Conservation (phyloP, 2,888 invertebrate species). For the Andrena praecox region DNA sequence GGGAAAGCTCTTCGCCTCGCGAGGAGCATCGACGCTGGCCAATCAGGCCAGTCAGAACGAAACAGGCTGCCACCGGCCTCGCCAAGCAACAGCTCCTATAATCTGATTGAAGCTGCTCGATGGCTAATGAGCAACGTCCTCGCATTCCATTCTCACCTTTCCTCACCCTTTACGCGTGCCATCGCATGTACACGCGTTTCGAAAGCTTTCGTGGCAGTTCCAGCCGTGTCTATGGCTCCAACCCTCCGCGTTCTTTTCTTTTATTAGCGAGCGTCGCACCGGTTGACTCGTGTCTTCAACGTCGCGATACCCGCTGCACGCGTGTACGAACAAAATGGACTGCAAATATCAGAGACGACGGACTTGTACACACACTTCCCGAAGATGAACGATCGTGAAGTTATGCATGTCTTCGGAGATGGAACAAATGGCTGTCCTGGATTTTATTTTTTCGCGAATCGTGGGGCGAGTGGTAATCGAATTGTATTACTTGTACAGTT, state of each 20-base stretch:
- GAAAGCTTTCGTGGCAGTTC: slow-evolving; percentile 47
- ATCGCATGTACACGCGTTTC: slow-evolving; percentile 60
- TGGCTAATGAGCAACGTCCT: slow-evolving; percentile 79
- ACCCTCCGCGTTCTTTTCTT: slow-evolving; percentile 5
- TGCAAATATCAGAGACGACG: slow-evolving; percentile 27
- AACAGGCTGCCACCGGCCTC: slow-evolving; percentile 65
- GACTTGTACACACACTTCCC: slow-evolving; percentile 13
- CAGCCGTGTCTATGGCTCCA: neutral
- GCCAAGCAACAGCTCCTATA: slow-evolving; percentile 67
- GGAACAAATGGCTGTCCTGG: slow-evolving; percentile 19
- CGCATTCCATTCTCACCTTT: slow-evolving; percentile 78
- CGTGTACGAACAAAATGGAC: slow-evolving; percentile 58
- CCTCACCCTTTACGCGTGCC: slow-evolving; percentile 71
- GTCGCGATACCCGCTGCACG: slow-evolving; percentile 44
- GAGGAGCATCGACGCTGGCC: slow-evolving; percentile 50
- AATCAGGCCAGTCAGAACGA: slow-evolving; percentile 55
- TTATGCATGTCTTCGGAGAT: slow-evolving; percentile 11
- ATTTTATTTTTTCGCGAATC: neutral
- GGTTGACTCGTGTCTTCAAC: slow-evolving; percentile 44
- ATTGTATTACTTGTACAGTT: slow-evolving; percentile 6
- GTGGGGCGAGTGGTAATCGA: neutral
- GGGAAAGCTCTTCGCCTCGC: slow-evolving; percentile 44
- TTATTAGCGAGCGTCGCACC: slow-evolving; percentile 28
- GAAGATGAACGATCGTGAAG: slow-evolving; percentile 23
- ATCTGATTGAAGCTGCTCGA: slow-evolving; percentile 79